Evolutionary conservation across 1,140 invertebrate species (phyloP), one percentile per base, ranked within the genome.

Genomic region (Melipona quadrifasciata): DNA sequence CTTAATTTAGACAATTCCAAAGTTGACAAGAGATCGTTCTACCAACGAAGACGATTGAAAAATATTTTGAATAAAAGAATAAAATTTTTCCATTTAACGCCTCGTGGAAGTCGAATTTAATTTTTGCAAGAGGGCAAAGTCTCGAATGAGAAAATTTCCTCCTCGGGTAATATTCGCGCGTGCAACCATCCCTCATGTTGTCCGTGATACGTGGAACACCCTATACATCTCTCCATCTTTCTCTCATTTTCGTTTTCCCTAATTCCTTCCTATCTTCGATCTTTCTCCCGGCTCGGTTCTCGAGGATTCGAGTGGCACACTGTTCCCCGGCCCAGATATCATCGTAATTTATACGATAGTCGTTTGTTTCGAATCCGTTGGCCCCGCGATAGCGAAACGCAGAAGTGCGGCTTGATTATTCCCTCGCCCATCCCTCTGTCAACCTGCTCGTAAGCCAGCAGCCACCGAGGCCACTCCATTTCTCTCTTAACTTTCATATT

Each of bases 271-370:
- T 31, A 19, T 27, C 21, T 57, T 24, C 11, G 19, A 10, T 57
- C 53, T 11, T 21, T 51, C 74, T 55, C 77, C 67, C 57, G n/a
- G 39, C 53, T 31, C 27, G 64, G 64, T 88, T 19, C 72, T 84
- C 84, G 51, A 58, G 61, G 72, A 80, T 77, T 77, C 80, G 76
- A 80, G 80, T 73, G 70, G 82, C 70, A 47, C 73, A 16, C 72
- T 34, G 39, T 80, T 80, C 71, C 73, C 71, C 51, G 47, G 64
- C 31, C 31, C 76, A 87, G 89, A 90, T 90, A 90, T 88, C 84
- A 84, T 88, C 89, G 89, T 90, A 90, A 90, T 90, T 90, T 90
- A 90, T 90, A 80, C 86, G 82, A 72, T 77, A 67, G 76, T 86
- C 86, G 80, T 90, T 90, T 89, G 88, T 86, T 87, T 90, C 83